These are phyloP conservation scores for Numenius phaeopus DNA, from an alignment of 2,797 vertebrate genomes.

Conservation along the genomic window DNA sequence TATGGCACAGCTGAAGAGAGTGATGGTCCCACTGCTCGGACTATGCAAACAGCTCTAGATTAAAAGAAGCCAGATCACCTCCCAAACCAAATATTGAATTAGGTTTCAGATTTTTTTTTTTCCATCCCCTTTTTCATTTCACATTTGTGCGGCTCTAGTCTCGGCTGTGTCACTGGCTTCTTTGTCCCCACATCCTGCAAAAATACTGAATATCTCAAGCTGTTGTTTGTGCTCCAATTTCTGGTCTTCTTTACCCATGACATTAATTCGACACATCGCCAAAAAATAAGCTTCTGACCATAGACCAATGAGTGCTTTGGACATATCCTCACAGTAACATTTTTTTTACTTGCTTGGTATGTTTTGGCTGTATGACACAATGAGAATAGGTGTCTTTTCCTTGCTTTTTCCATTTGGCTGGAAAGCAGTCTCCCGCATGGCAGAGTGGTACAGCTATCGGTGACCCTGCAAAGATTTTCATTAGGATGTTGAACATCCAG, in stretches of 20 bases:
- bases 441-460: neutral
- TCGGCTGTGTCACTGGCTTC: slow-evolving; percentile 19
- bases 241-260: neutral
- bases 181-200: slow-evolving; percentile 1
- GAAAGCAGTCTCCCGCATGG: neutral
- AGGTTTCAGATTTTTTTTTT: neutral
- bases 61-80: slow-evolving; percentile 60
- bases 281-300: neutral
- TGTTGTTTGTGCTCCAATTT: neutral
- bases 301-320: neutral
- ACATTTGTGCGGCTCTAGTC: slow-evolving; percentile 13
- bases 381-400: neutral
- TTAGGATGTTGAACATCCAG: neutral
- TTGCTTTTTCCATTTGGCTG: neutral
- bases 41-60: slow-evolving; percentile 39
- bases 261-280: neutral
- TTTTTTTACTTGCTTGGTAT: neutral
- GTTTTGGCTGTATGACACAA: neutral
- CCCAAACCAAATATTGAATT: slow-evolving; percentile 61
- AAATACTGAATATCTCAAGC: neutral
- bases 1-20: neutral
- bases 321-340: neutral
- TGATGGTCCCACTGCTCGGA: slow-evolving; percentile 27
- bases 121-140: slow-evolving; percentile 27
- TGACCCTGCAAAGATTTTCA: neutral